Evolutionary conservation across 2,888 invertebrate genomes (phyloP).

Genomic region (Allolobophora icterica): DNA sequence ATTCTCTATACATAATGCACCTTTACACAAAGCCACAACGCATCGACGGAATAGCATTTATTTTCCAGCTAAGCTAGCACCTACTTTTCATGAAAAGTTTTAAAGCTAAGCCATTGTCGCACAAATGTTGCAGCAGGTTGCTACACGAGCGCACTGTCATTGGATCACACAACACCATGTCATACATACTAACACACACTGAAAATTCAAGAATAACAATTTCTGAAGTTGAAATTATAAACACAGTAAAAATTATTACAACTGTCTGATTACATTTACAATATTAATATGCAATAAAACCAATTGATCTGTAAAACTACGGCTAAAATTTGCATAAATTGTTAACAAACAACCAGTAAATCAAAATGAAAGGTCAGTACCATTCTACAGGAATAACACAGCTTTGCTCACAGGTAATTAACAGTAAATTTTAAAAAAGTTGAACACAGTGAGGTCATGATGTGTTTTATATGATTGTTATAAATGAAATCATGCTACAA

Average conservation of each 20-base stretch:
- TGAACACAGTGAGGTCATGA: not conserved
- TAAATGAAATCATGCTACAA: not conserved
- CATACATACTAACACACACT: not conserved
- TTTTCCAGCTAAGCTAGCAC: not conserved
- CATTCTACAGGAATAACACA: not conserved
- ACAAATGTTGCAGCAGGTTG: not conserved
- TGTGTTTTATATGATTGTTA: not conserved
- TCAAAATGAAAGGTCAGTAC: not conserved
- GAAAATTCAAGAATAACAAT: not conserved
- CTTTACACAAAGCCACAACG: not conserved
- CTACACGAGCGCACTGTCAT: not conserved
- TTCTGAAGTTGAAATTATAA: not conserved
- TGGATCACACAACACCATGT: not conserved
- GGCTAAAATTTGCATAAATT: not conserved
- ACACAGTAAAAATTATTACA: not conserved
- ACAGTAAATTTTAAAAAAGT: not conserved
- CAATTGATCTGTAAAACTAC: not conserved
- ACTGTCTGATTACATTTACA: too few relatives aligned
- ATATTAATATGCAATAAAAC: conserved; percentile 17
- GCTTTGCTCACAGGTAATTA: not conserved
- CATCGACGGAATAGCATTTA: not conserved
- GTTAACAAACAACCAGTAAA: not conserved
- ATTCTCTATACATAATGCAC: too few relatives aligned
- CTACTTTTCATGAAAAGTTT: not conserved
- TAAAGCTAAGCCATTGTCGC: not conserved